Evolutionary conservation across 92 coral and sea anemone genomes (phyloP).

Genomic region (Blastomussa wellsi): DNA sequence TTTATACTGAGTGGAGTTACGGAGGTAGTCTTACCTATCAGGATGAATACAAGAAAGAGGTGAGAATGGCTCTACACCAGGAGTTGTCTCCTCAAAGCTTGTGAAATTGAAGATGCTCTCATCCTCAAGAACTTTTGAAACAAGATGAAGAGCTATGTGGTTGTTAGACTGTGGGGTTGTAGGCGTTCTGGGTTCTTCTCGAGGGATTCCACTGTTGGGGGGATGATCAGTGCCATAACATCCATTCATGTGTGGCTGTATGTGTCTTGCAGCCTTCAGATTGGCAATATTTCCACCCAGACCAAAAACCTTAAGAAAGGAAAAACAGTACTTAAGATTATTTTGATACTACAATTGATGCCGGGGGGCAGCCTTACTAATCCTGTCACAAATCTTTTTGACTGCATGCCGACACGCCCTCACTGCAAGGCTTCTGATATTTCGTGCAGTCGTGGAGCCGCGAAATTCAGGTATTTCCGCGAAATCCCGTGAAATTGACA

Average conservation of each 20-base stretch:
- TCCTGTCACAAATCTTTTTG: no score
- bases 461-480: no score
- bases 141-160: slow-evolving; percentile 94
- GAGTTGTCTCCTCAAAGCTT: slow-evolving; percentile 80
- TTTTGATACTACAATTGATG: no score
- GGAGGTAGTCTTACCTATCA: slow-evolving; percentile 35
- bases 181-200: slow-evolving; percentile 61
- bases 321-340: neutral
- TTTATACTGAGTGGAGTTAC: no score
- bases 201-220: slow-evolving; percentile 28
- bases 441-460: no score
- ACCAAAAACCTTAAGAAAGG: slow-evolving; percentile 25
- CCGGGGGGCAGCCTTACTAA: no score
- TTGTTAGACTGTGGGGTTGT: slow-evolving; percentile 80
- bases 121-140: slow-evolving; percentile 96
- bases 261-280: slow-evolving; percentile 10
- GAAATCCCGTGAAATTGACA: no score
- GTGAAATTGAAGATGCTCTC: slow-evolving; percentile 86
- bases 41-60: slow-evolving; percentile 59
- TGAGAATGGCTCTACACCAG: slow-evolving; percentile 68
- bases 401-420: no score
- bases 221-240: slow-evolving; percentile 21
- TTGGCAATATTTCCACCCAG: slow-evolving; percentile 28
- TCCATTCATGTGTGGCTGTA: slow-evolving; percentile 39
- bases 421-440: no score